Conservation (phyloP, 1,140 invertebrate genomes). For the Chelonus insularis region DNA sequence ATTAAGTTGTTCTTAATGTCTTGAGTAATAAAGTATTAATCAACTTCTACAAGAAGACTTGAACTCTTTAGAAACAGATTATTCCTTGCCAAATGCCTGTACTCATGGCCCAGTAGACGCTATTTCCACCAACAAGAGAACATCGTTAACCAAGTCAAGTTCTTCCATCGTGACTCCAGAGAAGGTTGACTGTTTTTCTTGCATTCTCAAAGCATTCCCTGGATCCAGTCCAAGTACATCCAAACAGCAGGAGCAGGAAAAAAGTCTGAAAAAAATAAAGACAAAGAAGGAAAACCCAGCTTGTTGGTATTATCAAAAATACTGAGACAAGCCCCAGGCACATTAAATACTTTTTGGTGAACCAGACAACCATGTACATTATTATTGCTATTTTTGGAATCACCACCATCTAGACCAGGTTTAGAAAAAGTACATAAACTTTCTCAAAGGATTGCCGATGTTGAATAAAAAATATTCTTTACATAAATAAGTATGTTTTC, state of each 20-base stretch:
- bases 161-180: constrained; percentile 11
- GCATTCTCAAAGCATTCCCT: constrained; percentile 29
- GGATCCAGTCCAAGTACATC: constrained; percentile 26
- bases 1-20: too few relatives aligned
- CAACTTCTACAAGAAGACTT: not conserved
- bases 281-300: not conserved
- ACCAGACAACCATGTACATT: too few relatives aligned
- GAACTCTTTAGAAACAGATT: not conserved
- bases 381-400: too few relatives aligned
- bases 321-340: too few relatives aligned
- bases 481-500: too few relatives aligned
- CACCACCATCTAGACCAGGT: too few relatives aligned
- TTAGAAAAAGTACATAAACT: too few relatives aligned
- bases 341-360: too few relatives aligned
- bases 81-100: not conserved
- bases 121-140: constrained; percentile 1
- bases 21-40: not conserved
- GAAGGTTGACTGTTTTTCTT: constrained; percentile 19
- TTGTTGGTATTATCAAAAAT: too few relatives aligned
- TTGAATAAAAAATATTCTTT: too few relatives aligned
- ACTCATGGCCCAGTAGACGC: not conserved
- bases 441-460: too few relatives aligned
- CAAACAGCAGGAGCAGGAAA: not conserved
- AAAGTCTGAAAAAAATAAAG: not conserved
- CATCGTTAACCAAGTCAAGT: constrained; percentile 12